Conservation (phyloP, 2,113 vertebrate genomes). For the Dipodomys stephensi region DNA sequence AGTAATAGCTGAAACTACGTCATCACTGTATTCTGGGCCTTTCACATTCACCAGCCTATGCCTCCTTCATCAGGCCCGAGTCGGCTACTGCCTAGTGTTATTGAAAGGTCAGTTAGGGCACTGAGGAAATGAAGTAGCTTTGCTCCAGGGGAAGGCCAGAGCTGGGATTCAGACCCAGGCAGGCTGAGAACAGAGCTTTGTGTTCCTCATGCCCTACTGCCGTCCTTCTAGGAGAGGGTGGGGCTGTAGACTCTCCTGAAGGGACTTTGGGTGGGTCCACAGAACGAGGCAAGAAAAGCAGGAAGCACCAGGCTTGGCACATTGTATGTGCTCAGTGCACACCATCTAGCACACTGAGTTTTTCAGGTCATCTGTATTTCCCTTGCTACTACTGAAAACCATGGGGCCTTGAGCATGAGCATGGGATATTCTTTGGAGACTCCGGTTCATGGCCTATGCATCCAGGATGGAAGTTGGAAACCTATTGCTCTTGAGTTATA, state of each 20-base stretch:
- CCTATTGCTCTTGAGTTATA: not conserved
- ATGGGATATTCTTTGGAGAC: not conserved
- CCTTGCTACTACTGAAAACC: not conserved
- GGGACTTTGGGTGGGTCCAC: not conserved
- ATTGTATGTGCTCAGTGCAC: not conserved
- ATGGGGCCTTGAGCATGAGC: not conserved
- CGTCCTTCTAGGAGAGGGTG: not conserved
- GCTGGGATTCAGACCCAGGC: not conserved
- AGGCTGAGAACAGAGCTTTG: not conserved
- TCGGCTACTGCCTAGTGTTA: not conserved
- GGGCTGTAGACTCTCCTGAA: not conserved
- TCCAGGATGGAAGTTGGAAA: not conserved
- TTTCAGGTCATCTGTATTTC: not conserved
- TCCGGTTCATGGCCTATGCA: rapidly evolving
- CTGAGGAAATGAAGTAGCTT: not conserved
- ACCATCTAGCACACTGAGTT: not conserved
- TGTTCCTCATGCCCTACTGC: not conserved
- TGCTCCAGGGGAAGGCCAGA: not conserved
- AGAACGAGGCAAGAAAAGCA: not conserved
- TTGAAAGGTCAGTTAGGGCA: not conserved
- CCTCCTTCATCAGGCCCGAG: too few species aligned
- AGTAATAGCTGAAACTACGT: not conserved
- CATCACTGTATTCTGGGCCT: not conserved
- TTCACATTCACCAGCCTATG: not conserved
- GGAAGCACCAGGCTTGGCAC: not conserved